Conservation (phyloP, 1,140 invertebrate species). For the Zaprionus tsacasi region DNA sequence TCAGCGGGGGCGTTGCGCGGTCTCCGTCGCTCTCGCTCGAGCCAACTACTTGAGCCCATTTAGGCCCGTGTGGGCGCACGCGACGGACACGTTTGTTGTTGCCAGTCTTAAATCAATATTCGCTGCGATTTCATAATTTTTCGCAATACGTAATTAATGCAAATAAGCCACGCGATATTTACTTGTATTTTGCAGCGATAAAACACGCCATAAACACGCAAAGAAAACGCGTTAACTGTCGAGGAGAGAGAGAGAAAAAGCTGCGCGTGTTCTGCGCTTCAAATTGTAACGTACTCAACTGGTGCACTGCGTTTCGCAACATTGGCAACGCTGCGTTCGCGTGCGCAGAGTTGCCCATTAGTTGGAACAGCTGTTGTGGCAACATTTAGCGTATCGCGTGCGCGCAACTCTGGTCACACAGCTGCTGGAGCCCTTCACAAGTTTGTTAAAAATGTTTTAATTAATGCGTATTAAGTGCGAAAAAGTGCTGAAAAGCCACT, state of each 20-base stretch:
- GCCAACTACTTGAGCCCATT: constrained; percentile 26
- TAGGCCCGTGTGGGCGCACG: constrained; percentile 31
- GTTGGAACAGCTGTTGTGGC: constrained; percentile 33
- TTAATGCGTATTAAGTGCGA: constrained; percentile 17
- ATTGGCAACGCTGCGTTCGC: constrained; percentile 6
- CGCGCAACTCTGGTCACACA: constrained; percentile 8
- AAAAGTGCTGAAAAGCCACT: constrained; percentile 22
- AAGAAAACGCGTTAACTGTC: constrained; percentile 23
- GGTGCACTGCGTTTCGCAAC: constrained; percentile 4
- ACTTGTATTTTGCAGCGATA: constrained; percentile 13
- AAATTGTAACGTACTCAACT: constrained; percentile 35
- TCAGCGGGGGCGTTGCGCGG: constrained; percentile 39
- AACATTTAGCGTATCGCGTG: constrained; percentile 3
- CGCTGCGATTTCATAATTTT: constrained; percentile 18
- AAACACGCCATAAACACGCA: constrained; percentile 35
- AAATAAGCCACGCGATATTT: constrained; percentile 10
- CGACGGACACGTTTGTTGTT: constrained; percentile 31
- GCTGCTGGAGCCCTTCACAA: constrained; percentile 29
- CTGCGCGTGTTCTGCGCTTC: constrained; percentile 19
- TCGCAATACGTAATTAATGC: constrained; percentile 14
- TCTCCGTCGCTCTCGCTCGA: neutral
- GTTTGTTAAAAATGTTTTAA: constrained; percentile 40
- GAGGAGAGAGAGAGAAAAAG: neutral
- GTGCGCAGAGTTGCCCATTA: constrained; percentile 11
- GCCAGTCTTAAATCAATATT: constrained; percentile 47